Conservation (phyloP, 1,140 invertebrate species). For the Tetramorium alpestre region DNA sequence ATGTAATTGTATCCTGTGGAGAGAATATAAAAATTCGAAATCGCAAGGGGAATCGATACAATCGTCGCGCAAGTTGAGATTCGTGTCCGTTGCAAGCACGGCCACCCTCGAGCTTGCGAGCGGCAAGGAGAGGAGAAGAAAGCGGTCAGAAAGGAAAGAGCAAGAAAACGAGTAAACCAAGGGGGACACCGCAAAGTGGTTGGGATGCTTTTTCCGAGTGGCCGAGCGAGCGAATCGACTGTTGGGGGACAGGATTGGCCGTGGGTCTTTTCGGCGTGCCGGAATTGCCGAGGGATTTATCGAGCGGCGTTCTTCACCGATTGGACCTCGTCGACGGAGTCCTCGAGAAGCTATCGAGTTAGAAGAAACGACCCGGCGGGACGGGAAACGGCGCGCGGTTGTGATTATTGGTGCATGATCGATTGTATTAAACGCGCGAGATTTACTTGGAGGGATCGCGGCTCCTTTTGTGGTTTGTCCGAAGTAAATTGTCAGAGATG, state of each 20-base stretch:
- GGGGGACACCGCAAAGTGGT: constrained; percentile 59
- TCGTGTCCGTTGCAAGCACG: constrained; percentile 17
- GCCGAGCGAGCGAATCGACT: constrained; percentile 52
- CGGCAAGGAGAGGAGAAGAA: neutral
- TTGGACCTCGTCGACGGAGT: constrained; percentile 30
- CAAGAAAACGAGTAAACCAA: constrained; percentile 48
- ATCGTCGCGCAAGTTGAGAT: neutral
- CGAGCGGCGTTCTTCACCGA: constrained; percentile 41
- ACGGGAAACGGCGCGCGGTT: neutral
- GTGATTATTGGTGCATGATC: constrained; percentile 49
- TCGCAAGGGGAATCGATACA: constrained; percentile 8
- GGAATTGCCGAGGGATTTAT: constrained; percentile 59
- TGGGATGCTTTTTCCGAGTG: constrained; percentile 63
- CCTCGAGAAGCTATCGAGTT: constrained; percentile 50
- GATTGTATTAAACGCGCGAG: constrained; percentile 34
- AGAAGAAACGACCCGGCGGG: constrained; percentile 25
- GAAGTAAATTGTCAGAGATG: neutral
- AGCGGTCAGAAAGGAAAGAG: neutral
- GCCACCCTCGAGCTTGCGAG: constrained; percentile 21
- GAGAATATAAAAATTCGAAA: neutral
- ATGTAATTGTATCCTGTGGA: neutral
- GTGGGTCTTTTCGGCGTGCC: constrained; percentile 45
- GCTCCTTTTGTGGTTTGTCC: neutral
- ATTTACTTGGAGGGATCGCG: constrained; percentile 12
- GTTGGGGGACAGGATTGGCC: constrained; percentile 52